Evolutionary conservation across 2,113 vertebrate genomes (phyloP).

Genomic region (Piprites chloris): DNA sequence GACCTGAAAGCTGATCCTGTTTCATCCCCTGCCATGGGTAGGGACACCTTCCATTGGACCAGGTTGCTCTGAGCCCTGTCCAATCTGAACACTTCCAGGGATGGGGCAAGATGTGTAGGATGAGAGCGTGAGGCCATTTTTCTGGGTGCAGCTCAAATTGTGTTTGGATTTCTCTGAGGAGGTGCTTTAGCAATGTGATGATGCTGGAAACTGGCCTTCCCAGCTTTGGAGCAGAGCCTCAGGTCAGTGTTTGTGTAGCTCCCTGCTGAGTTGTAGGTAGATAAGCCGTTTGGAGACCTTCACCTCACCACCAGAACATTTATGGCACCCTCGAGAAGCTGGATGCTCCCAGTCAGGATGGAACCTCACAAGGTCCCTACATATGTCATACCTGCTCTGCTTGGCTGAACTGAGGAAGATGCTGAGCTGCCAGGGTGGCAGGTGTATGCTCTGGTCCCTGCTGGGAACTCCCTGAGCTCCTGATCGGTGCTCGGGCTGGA

Average conservation of each 20-base stretch:
- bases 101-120: not conserved
- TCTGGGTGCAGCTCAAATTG: not conserved
- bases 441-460: not conserved
- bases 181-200: fast-evolving
- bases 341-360: not conserved
- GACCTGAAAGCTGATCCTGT: not conserved
- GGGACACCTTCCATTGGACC: not conserved
- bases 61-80: fast-evolving
- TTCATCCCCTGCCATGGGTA: not conserved
- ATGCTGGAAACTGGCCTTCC: not conserved
- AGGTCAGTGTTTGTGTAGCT: fast-evolving
- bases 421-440: not conserved
- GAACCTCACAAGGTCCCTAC: not conserved
- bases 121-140: fast-evolving
- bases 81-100: not conserved
- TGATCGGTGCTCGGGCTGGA: not conserved
- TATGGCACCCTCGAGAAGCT: fast-evolving
- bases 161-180: not conserved
- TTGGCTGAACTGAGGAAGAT: not conserved
- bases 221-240: not conserved
- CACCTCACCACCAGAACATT: fast-evolving
- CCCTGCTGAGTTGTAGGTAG: not conserved
- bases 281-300: not conserved
- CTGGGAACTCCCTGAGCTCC: not conserved
- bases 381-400: fast-evolving